Evolutionary conservation across 1,140 invertebrate species (phyloP).

Genomic region (Oscheius sp.): DNA sequence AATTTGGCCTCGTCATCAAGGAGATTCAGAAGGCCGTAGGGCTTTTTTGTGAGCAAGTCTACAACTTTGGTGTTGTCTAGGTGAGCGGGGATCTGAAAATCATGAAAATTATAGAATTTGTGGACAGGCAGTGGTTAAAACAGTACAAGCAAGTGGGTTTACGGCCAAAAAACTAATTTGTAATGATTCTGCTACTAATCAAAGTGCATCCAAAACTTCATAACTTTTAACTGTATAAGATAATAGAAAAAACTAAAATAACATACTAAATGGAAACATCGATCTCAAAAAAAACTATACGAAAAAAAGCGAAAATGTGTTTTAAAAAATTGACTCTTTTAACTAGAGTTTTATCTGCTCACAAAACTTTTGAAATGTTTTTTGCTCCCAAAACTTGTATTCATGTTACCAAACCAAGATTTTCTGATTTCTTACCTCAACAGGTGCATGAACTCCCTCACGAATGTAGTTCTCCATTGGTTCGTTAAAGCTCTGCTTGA

Average conservation of each 20-base stretch:
- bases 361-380: background rate
- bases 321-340: too few species aligned
- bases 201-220: too few species aligned
- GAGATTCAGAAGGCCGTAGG: conserved; percentile 25
- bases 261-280: too few species aligned
- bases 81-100: conserved; percentile 8
- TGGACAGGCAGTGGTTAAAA: background rate
- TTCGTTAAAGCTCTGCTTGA: conserved; percentile 23
- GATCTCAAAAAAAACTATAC: too few species aligned
- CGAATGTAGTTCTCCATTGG: conserved; percentile 12
- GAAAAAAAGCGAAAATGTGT: too few species aligned
- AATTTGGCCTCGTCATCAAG: conserved; percentile 34
- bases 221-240: too few species aligned
- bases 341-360: background rate
- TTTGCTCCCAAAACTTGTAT: background rate
- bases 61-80: conserved; percentile 23
- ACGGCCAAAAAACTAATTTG: too few species aligned
- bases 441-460: conserved; percentile 11
- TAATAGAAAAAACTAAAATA: too few species aligned
- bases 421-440: conserved; percentile 1
- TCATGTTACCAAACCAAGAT: background rate
- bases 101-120: background rate
- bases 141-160: background rate
- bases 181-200: too few species aligned
- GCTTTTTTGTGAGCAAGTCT: conserved; percentile 27